These are phyloP conservation scores for Trypoxylus dichotomus DNA, from an alignment of 1,140 invertebrate genomes.

Conservation along the genomic window DNA sequence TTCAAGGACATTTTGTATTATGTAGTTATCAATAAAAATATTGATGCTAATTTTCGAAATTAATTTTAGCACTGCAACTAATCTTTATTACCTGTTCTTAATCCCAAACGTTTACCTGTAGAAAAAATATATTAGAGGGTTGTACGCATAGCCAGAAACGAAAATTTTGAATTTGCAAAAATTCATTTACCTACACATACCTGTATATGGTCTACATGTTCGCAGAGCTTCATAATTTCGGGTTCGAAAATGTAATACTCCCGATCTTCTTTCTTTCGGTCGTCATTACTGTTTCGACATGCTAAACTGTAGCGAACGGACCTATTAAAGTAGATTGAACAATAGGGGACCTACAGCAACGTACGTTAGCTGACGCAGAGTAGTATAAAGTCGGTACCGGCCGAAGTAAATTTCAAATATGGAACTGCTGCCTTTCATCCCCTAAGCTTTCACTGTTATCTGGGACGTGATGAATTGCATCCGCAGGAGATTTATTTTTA, in stretches of 20 bases:
- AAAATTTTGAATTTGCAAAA: too few species aligned
- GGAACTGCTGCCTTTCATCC: conserved; percentile 11
- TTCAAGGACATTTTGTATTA: too few species aligned
- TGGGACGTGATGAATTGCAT: conserved; percentile 19
- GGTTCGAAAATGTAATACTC: background rate
- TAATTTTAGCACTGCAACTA: too few species aligned
- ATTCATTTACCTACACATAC: too few species aligned
- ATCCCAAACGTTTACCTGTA: too few species aligned
- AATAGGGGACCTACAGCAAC: background rate
- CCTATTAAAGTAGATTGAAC: background rate
- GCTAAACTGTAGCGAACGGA: background rate
- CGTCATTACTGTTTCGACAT: background rate
- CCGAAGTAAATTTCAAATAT: conserved; percentile 14
- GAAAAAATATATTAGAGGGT: too few species aligned
- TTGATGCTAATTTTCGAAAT: too few species aligned
- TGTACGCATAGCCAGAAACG: too few species aligned
- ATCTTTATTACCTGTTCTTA: too few species aligned
- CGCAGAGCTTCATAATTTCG: too few species aligned
- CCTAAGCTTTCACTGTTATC: background rate
- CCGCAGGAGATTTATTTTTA: conserved; percentile 14
- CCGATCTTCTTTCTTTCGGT: background rate
- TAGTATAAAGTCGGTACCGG: background rate
- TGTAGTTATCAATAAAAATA: too few species aligned
- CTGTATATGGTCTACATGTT: too few species aligned
- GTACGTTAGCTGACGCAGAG: background rate